Evolutionary conservation across 2,113 vertebrate genomes (phyloP).

Genomic region (Ginglymostoma cirratum): DNA sequence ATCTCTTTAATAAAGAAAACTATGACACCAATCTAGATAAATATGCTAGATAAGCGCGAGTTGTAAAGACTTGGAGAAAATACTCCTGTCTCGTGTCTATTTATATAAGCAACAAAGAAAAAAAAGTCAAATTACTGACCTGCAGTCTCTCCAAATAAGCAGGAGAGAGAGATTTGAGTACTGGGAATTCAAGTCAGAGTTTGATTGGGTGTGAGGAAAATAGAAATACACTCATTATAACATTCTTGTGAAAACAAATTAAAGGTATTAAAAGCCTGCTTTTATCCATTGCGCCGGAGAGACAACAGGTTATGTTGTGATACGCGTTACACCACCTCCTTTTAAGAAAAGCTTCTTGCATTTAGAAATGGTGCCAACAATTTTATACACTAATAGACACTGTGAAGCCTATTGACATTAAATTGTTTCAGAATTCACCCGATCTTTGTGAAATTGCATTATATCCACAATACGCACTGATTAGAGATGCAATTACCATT

Average conservation of each 20-base stretch:
- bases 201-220: background rate
- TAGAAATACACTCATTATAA: constrained; percentile 17
- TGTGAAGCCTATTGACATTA: background rate
- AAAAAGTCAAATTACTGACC: background rate
- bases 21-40: background rate
- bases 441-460: background rate
- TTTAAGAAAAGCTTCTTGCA: background rate
- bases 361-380: background rate
- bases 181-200: background rate
- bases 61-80: background rate
- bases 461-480: background rate
- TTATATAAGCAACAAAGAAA: background rate
- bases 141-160: background rate
- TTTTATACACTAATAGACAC: background rate
- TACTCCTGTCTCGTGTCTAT: background rate
- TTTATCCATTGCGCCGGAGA: background rate
- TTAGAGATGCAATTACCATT: background rate
- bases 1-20: background rate
- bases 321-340: background rate
- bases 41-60: background rate
- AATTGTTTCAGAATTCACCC: background rate
- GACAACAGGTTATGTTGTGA: background rate
- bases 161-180: background rate
- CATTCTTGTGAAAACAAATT: background rate
- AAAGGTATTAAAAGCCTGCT: background rate